phyloP scores from a whole-genome alignment of 2,113 vertebrate species.

The Ictalurus punctatus region DNA sequence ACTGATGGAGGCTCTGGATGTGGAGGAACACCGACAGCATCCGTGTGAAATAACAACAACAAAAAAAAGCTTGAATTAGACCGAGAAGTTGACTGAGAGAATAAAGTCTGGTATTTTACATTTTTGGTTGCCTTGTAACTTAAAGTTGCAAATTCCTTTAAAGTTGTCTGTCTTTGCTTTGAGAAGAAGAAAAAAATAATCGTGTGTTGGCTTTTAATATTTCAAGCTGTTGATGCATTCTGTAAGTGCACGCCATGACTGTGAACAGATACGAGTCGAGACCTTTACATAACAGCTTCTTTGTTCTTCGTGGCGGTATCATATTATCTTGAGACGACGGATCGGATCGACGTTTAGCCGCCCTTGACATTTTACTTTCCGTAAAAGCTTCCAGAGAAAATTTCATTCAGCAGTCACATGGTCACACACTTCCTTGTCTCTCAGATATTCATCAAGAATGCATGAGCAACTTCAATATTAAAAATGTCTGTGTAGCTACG shows the following conservation, averaged over 20 bases:
- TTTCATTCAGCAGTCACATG: constrained; percentile 56
- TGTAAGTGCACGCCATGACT: constrained; percentile 55
- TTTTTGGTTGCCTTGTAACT: constrained; percentile 61
- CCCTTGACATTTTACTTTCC: constrained; percentile 40
- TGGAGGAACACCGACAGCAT: constrained; percentile 52
- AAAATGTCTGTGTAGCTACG: constrained; percentile 63
- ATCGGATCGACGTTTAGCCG: constrained; percentile 42
- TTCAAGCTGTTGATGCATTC: constrained; percentile 65
- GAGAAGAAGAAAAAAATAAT: constrained; percentile 22
- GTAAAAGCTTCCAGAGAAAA: constrained; percentile 38
- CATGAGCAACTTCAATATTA: constrained; percentile 67
- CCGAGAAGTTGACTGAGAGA: constrained; percentile 62
- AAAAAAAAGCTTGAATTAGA: constrained; percentile 65
- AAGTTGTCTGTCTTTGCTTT: constrained; percentile 59
- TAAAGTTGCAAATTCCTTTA: constrained; percentile 64
- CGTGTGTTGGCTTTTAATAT: constrained; percentile 67
- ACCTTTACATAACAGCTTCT: constrained; percentile 21
- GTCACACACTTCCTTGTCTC: constrained; percentile 60
- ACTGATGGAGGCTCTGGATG: constrained; percentile 64
- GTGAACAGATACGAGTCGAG: constrained; percentile 52
- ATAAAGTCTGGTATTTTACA: constrained; percentile 54
- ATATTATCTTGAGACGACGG: constrained; percentile 30
- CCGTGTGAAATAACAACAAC: constrained; percentile 30
- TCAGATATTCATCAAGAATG: constrained; percentile 63
- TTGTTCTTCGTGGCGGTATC: constrained; percentile 33